phyloP scores from a whole-genome alignment of 2,888 invertebrate species.

The Terebella lapidaria region DNA sequence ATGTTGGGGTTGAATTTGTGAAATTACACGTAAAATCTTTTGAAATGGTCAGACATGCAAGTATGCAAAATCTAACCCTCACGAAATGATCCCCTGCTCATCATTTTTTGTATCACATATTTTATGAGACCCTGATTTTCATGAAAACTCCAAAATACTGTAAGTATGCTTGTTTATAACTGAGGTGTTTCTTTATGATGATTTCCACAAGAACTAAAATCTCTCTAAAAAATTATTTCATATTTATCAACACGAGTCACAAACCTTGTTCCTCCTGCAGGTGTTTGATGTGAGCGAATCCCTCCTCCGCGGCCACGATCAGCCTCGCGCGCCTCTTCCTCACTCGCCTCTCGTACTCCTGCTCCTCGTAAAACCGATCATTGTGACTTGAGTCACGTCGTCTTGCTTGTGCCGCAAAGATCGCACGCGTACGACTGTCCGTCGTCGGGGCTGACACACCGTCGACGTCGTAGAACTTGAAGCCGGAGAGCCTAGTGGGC shows the following conservation, averaged over 20 bases:
- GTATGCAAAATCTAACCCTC: too few species aligned
- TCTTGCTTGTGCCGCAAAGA: conserved; percentile 68
- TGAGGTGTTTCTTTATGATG: too few species aligned
- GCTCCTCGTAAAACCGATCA: conserved; percentile 92
- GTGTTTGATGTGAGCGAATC: conserved; percentile 92
- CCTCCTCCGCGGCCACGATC: conserved; percentile 91
- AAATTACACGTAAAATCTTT: too few species aligned
- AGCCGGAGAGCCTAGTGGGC: conserved; percentile 36
- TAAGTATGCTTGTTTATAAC: too few species aligned
- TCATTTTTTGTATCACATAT: too few species aligned
- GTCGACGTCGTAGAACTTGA: conserved; percentile 95
- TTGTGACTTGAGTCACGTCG: conserved; percentile 90
- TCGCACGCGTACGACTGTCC: conserved; percentile 31
- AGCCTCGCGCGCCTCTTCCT: conserved; percentile 84
- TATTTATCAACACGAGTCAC: background rate
- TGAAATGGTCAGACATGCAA: too few species aligned
- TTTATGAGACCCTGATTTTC: too few species aligned
- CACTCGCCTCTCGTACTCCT: conserved; percentile 89
- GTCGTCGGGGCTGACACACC: conserved; percentile 43
- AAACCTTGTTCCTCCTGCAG: conserved; percentile 62
- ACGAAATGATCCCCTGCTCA: too few species aligned
- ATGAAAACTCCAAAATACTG: too few species aligned
- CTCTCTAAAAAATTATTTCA: too few species aligned
- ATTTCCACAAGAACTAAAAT: too few species aligned
- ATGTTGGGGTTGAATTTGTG: too few species aligned